A percentile compares a stretch with the other conserved stretches of the same genome.
phyloP scores from a whole-genome alignment of 1,140 invertebrate species.

The Grapholita molesta region DNA sequence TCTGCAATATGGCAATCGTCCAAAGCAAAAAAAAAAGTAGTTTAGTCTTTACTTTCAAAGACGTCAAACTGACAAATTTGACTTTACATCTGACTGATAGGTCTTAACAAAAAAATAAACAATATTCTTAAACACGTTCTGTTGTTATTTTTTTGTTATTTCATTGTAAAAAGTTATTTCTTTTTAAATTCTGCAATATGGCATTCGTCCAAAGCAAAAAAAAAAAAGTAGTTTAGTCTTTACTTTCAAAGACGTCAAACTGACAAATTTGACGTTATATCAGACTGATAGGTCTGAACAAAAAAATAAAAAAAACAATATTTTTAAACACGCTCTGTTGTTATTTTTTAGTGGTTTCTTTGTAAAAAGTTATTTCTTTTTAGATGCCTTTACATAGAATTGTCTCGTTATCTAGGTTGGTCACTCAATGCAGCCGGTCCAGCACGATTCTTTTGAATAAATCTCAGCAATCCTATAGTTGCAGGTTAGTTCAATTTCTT shows the following conservation, averaged over 20 bases:
- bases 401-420: conserved; percentile 32
- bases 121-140: not conserved
- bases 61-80: not conserved
- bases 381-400: conserved; percentile 46
- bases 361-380: not conserved
- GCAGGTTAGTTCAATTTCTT: conserved; percentile 32
- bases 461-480: conserved; percentile 29
- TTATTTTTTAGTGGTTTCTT: not conserved
- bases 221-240: too few relatives aligned
- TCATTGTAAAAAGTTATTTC: not conserved
- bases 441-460: conserved; percentile 23
- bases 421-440: conserved; percentile 36
- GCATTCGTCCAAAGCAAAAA: too few relatives aligned
- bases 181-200: too few relatives aligned
- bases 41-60: too few relatives aligned
- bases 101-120: not conserved
- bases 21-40: too few relatives aligned
- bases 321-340: not conserved
- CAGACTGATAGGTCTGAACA: not conserved
- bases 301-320: not conserved
- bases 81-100: not conserved
- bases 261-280: not conserved
- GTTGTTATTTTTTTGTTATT: not conserved
- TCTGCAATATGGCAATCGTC: too few relatives aligned
- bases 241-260: too few relatives aligned